phyloP scores from a whole-genome alignment of 1,140 invertebrate genomes.

The Mizuhopecten yessoensis region DNA sequence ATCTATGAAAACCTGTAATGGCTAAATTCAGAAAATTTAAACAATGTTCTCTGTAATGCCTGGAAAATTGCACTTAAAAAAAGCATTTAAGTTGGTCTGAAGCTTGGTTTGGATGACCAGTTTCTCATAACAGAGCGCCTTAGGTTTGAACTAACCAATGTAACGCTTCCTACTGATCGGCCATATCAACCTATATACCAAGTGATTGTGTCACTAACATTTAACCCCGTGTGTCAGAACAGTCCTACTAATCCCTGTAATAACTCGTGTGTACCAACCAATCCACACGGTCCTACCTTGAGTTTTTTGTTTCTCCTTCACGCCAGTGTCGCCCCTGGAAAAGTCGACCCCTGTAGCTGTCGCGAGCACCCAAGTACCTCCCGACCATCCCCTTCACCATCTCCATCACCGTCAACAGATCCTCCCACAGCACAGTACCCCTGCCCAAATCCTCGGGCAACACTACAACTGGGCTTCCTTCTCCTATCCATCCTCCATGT shows the following conservation, averaged over 20 bases:
- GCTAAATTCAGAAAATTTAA: too few relatives aligned
- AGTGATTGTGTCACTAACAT: not conserved
- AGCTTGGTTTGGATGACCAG: not conserved
- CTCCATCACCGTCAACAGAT: constrained; percentile 66
- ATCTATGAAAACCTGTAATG: too few relatives aligned
- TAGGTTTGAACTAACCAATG: not conserved
- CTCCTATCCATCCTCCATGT: constrained; percentile 79
- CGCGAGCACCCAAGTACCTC: constrained; percentile 64
- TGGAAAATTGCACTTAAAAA: too few relatives aligned
- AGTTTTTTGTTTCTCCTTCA: constrained; percentile 61
- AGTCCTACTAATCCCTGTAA: not conserved
- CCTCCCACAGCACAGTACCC: constrained; percentile 64
- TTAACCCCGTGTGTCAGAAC: not conserved
- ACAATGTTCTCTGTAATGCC: too few relatives aligned
- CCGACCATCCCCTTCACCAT: constrained; percentile 68
- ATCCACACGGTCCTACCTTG: constrained; percentile 36
- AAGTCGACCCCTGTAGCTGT: constrained; percentile 64
- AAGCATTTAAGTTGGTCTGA: not conserved
- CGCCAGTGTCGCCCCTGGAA: constrained; percentile 63
- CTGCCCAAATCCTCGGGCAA: constrained; percentile 64
- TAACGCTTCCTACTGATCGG: not conserved
- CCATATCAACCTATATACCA: not conserved
- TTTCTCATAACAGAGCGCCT: not conserved
- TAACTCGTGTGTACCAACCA: not conserved
- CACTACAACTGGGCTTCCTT: constrained; percentile 74